Percentiles rank a stretch among this genome's conserved stretches.
phyloP scores from a whole-genome alignment of 1,140 invertebrate genomes.

The Drosophila pseudoananassae region DNA sequence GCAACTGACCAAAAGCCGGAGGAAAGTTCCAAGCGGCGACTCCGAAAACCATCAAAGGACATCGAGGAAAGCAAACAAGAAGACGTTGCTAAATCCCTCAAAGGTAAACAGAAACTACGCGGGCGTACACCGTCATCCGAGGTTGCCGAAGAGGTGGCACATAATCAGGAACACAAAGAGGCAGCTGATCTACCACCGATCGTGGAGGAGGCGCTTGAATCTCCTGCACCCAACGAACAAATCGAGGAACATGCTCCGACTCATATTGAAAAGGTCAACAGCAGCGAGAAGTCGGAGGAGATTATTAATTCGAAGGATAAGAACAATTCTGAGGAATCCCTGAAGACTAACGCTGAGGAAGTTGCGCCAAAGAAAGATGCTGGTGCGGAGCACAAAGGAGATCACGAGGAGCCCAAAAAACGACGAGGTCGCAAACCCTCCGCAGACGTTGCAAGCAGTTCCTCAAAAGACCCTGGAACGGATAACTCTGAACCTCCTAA shows the following conservation, averaged over 20 bases:
- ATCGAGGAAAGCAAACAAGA: neutral
- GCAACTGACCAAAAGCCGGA: neutral
- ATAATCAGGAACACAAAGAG: neutral
- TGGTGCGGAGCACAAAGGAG: neutral
- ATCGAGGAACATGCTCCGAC: too few species aligned
- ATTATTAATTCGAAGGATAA: neutral
- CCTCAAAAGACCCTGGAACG: neutral
- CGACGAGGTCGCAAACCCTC: conserved; percentile 16
- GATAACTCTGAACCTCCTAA: neutral
- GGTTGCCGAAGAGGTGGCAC: neutral
- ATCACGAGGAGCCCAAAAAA: neutral
- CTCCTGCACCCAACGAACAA: neutral
- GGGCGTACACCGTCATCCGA: neutral
- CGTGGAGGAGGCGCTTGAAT: neutral
- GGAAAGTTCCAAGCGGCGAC: conserved; percentile 15
- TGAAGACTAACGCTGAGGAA: neutral
- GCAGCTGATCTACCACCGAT: neutral
- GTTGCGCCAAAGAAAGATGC: neutral
- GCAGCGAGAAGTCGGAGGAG: neutral
- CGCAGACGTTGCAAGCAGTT: neutral
- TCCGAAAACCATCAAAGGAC: neutral
- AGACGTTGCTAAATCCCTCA: neutral
- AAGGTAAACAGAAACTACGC: neutral
- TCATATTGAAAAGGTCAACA: neutral
- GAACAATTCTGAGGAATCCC: neutral